Evolutionary conservation across 64 coral and sea anemone genomes (phyloP).

Genomic region (Porites australiensis): DNA sequence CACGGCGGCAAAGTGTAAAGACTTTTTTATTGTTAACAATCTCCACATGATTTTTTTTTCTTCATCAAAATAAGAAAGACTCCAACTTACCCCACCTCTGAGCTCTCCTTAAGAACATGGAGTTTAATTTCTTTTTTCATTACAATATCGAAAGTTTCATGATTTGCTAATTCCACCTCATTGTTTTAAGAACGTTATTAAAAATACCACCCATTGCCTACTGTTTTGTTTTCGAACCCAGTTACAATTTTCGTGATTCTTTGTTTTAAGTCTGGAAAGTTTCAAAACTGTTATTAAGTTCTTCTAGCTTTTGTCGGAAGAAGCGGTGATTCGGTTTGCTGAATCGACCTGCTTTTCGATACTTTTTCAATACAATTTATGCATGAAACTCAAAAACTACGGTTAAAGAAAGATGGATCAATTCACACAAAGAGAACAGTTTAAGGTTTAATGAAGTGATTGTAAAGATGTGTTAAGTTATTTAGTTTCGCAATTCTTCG

Average conservation of each 20-base stretch:
- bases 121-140: conserved; percentile 18
- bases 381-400: background rate
- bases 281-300: background rate
- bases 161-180: background rate
- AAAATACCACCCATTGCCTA: conserved; percentile 19
- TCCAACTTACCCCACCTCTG: background rate
- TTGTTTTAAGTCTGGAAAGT: background rate
- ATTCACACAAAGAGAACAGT: conserved; percentile 26
- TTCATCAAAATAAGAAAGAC: conserved; percentile 10
- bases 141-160: background rate
- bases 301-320: background rate
- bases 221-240: background rate
- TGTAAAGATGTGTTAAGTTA: conserved; percentile 29
- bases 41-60: conserved; percentile 36
- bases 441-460: conserved; percentile 31
- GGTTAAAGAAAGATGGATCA: conserved; percentile 4
- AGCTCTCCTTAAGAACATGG: background rate
- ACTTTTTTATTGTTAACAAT: background rate
- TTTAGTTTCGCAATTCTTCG: conserved; percentile 44
- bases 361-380: background rate
- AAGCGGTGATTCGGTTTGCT: background rate
- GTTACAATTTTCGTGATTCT: conserved; percentile 26
- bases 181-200: conserved; percentile 21
- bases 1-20: conserved; percentile 45
- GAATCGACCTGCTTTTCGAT: background rate